These are phyloP conservation scores for Selene dorsalis DNA, from an alignment of 2,797 vertebrate genomes.

Conservation along the genomic window DNA sequence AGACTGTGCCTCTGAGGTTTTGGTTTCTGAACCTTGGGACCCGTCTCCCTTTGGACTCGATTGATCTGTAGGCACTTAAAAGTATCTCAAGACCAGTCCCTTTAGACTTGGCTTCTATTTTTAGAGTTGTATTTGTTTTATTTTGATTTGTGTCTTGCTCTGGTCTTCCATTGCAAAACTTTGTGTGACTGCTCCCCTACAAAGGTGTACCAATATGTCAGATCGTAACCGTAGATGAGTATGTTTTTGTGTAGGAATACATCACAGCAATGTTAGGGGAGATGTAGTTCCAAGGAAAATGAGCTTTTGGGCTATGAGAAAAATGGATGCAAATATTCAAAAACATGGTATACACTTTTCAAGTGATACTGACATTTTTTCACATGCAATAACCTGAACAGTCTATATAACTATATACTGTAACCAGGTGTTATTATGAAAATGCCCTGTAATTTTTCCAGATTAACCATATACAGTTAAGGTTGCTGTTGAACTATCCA, in stretches of 20 bases:
- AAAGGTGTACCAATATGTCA: neutral
- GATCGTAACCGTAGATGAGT: neutral
- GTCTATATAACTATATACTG: no score
- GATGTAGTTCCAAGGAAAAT: no score
- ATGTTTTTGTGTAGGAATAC: no score
- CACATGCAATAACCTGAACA: neutral
- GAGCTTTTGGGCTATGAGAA: no score
- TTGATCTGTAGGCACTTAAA: neutral
- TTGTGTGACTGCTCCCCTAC: neutral
- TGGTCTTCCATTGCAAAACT: neutral
- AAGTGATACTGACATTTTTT: no score
- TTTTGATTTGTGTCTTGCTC: neutral
- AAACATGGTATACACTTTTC: no score
- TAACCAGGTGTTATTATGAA: neutral
- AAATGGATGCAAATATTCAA: no score
- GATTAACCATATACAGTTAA: no score
- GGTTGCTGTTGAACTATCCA: neutral
- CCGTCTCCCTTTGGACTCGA: neutral
- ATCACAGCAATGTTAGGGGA: no score
- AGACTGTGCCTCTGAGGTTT: conserved; percentile 30
- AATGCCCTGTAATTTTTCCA: neutral
- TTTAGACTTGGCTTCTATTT: neutral
- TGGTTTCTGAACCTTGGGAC: conserved; percentile 15
- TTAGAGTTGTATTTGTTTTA: neutral
- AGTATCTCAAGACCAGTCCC: neutral